Evolutionary conservation across 2,888 invertebrate genomes (phyloP).

Genomic region (Cinara cedri): DNA sequence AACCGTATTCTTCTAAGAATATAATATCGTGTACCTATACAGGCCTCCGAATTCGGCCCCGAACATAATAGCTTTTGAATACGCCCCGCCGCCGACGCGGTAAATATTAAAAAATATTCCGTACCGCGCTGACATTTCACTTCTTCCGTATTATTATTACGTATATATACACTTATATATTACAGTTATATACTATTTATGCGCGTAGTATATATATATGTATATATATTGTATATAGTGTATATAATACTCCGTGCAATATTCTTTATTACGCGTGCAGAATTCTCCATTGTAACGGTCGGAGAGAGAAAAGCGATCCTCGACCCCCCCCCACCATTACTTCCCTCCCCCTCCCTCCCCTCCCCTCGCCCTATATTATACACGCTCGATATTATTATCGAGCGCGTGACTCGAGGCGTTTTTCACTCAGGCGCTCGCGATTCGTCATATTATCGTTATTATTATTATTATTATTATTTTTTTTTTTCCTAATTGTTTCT

Average conservation of each 20-base stretch:
- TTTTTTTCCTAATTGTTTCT: slow-evolving; percentile 44
- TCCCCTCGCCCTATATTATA: neutral
- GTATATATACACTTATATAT: too few relatives aligned
- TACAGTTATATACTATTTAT: slow-evolving; percentile 1
- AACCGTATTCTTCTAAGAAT: neutral
- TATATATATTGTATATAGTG: too few relatives aligned
- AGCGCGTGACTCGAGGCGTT: slow-evolving; percentile 21
- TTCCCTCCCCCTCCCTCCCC: too few relatives aligned
- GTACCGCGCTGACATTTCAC: too few relatives aligned
- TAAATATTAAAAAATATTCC: too few relatives aligned
- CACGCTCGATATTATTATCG: too few relatives aligned
- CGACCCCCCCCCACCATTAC: too few relatives aligned
- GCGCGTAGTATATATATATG: neutral
- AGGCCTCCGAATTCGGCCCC: slow-evolving; percentile 47
- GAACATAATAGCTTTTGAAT: slow-evolving; percentile 52
- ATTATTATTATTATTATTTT: too few relatives aligned
- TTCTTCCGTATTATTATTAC: too few relatives aligned
- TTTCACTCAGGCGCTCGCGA: neutral
- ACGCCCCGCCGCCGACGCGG: slow-evolving; percentile 4
- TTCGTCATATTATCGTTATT: too few relatives aligned
- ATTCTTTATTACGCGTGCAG: neutral
- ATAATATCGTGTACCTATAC: slow-evolving; percentile 1
- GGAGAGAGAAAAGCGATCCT: neutral
- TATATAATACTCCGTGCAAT: neutral
- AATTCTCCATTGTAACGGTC: slow-evolving; percentile 20